Percentiles rank a stretch among this genome's conserved stretches.
phyloP scores from a whole-genome alignment of 23 tunicate species.

The Trididemnum clinides region DNA sequence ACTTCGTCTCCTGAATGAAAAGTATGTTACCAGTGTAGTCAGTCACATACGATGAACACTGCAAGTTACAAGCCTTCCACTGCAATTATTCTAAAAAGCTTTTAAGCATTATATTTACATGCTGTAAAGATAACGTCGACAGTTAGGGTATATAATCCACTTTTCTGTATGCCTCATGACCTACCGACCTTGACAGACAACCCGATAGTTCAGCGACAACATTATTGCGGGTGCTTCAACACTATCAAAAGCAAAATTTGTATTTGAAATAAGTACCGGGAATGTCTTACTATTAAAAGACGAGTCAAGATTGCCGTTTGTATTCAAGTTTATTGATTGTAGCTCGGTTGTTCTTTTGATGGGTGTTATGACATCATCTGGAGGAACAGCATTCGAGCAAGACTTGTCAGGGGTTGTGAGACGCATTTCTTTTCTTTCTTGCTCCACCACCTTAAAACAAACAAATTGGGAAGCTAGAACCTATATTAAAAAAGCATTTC shows the following conservation, averaged over 20 bases:
- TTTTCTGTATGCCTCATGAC: no score
- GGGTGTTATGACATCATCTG: conserved; percentile 22
- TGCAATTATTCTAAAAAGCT: no score
- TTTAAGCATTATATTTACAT: no score
- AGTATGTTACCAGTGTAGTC: not conserved
- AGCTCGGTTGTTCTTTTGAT: not conserved
- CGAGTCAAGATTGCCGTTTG: conserved; percentile 25
- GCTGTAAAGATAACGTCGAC: no score
- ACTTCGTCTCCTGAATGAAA: conserved; percentile 51
- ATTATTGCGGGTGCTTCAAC: no score
- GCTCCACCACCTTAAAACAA: conserved; percentile 51
- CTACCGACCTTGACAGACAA: no score
- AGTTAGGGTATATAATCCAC: no score
- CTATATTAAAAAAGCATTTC: not conserved
- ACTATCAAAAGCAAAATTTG: no score
- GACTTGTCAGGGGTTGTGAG: conserved; percentile 46
- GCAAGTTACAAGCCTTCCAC: no score
- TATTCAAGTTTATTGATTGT: not conserved
- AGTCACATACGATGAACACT: no score
- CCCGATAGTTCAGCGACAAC: no score
- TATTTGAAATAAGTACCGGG: no score
- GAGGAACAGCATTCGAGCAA: not conserved
- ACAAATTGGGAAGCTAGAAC: not conserved
- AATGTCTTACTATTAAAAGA: conserved; percentile 49
- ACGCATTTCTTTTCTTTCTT: conserved; percentile 53